Percentiles rank a stretch among this genome's conserved stretches.
phyloP scores from a whole-genome alignment of 64 coral and sea anemone species.

The Astreopora myriophthalma region DNA sequence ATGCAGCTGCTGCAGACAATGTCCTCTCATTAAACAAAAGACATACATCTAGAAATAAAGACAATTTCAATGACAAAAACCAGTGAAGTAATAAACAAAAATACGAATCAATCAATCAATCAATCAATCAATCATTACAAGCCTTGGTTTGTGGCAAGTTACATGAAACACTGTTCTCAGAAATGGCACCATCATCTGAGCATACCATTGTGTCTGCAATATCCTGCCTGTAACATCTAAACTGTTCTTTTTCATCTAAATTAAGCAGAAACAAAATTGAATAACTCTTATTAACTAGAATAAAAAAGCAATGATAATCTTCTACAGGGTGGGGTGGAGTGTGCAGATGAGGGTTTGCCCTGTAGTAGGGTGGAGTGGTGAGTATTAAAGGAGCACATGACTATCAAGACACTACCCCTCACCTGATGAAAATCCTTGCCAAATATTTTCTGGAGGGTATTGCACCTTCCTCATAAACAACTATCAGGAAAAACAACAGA shows the following conservation, averaged over 20 bases:
- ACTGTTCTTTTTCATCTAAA: constrained; percentile 97
- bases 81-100: background rate
- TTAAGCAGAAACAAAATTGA: background rate
- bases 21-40: constrained; percentile 85
- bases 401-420: background rate
- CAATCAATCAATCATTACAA: too few relatives aligned
- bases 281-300: background rate
- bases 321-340: too few relatives aligned
- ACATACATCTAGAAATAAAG: constrained; percentile 82
- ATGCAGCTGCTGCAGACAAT: constrained; percentile 74
- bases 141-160: too few relatives aligned
- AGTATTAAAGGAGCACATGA: too few relatives aligned
- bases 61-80: background rate
- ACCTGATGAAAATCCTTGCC: constrained; percentile 92
- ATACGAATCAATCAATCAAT: too few relatives aligned
- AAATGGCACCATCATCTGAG: background rate
- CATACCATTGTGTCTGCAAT: constrained; percentile 94
- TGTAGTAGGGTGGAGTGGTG: too few relatives aligned
- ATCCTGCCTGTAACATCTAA: constrained; percentile 95
- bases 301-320: background rate
- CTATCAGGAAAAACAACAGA: background rate
- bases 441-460: constrained; percentile 90
- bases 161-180: too few relatives aligned
- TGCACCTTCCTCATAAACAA: constrained; percentile 89
- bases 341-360: too few relatives aligned